Evolutionary conservation across 2,797 vertebrate species (phyloP), one percentile per base, ranked within the genome.

Genomic region (Cetoscarus ocellatus): DNA sequence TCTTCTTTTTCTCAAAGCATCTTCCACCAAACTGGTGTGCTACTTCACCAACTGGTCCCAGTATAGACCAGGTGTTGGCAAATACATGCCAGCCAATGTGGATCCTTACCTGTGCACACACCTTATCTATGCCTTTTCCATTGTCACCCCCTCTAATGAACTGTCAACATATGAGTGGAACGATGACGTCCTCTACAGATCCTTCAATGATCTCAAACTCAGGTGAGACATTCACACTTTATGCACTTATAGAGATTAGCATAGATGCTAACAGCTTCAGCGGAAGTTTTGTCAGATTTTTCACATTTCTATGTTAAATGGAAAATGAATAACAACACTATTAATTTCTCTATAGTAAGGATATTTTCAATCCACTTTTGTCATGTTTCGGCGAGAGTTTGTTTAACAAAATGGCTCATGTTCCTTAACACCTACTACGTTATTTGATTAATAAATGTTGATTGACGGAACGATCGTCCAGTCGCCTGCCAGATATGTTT

Each of bases 31-130:
- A 67, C 80, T 96, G 77, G 90, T 93, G 51, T 96, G 96, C 62
- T 96, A 96, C 85, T 96, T 95, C 66, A 94, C 94, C 48, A 95
- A 93, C 83, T 96, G 95, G 95, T 92, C 95, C 63, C 93, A 93
- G 70, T 94, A 89, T 39, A 79, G 88, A 66, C 83, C 73, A 0
- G 75, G 61, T 2, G 39, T 10, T 42, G 93, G 92, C 34, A 92
- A 39, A 34, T 85, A 84, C 77, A 36, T 88, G 35, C 95, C 95
- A 3, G 36, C 8, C 10, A 92, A 95, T 59, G 83, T 96, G 38
- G 92, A 96, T 54, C 94, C 95, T 1, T 14, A 87, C 66, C 94
- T 96, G 39, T 96, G 95, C 72, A 96, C 95, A 27, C 95, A 96
- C 71, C 76, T 96, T 80, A 92, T 94, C 55, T 96, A 96, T 4